A percentile compares a stretch with the other conserved stretches of the same genome.
Evolutionary conservation across 2,113 vertebrate species (phyloP).

Genomic region (Cyrtonyx montezumae): DNA sequence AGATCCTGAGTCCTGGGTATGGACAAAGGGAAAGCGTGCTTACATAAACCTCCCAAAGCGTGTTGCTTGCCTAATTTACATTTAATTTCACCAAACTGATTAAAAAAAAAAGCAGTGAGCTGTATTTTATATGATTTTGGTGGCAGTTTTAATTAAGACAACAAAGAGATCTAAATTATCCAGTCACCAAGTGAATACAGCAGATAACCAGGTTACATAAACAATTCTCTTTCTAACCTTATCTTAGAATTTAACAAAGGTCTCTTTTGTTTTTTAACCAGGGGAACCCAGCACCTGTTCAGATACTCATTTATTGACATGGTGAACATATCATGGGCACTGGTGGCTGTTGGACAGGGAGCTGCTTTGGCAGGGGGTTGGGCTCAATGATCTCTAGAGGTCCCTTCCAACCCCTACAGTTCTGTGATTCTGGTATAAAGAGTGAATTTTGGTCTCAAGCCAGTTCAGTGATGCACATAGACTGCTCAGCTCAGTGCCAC

Average conservation of each 20-base stretch:
- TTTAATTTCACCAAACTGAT: not conserved
- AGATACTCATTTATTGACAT: not conserved
- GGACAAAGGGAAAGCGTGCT: not conserved
- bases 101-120: not conserved
- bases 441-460: not conserved
- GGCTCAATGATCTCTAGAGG: too few species aligned
- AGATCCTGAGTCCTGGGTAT: accelerated
- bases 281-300: not conserved
- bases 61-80: not conserved
- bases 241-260: not conserved
- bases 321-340: not conserved
- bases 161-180: not conserved
- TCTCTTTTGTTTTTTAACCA: not conserved
- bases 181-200: not conserved
- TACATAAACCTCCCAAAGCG: not conserved
- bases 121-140: not conserved
- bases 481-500: not conserved
- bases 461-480: not conserved
- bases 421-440: not conserved
- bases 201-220: not conserved
- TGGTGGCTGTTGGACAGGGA: not conserved
- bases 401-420: too few species aligned
- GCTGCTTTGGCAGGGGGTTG: too few species aligned
- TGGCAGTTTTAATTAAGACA: not conserved
- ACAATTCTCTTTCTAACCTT: not conserved